Evolutionary conservation across 2,797 vertebrate genomes (phyloP), one percentile per base, ranked within the genome.

Genomic region (Heteromormyrus szaboi): DNA sequence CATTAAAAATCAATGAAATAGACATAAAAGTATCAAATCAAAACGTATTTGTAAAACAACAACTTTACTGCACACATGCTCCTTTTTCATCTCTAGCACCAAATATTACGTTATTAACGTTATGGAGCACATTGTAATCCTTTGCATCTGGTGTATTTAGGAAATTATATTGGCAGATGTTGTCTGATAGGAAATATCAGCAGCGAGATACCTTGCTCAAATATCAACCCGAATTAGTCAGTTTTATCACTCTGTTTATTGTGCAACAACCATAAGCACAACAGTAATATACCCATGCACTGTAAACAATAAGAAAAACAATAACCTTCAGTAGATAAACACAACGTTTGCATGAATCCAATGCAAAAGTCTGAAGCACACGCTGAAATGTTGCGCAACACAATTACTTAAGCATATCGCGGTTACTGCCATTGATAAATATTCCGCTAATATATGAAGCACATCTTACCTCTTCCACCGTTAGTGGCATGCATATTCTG

Each of bases 401-500:
- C 44, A 50, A 3, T 29, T 84, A 19, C 46, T 48, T 76, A 41
- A 76, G 14, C 12, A 41, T 76, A 41, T 41, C 25, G 25, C 7
- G 17, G 37, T 41, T 44, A 76, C 37, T 41, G 37, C 17, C 33
- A 41, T 41, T 17, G 14, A 44, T 19, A 17, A 41, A 76, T 37
- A 76, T 41, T 19, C 72, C 4, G 50, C 19, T 19, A 22, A 81
- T 17, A 33, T 44, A 81, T 11, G 19, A 50, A 14, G 41, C 22
- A 29, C 19, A 87, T 89, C 95, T 94, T 94, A 96, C 96, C 96
- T 97, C 96, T 89, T 96, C 96, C 88, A 97, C 96, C 89, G 96
- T 96, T 90, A 97, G 93, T 87, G 96, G 96, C 96, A 97, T 97
- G 89, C 96, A 97, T 95, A 97, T 97, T 93, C 96, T 93, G 90